These are phyloP conservation scores for Arvicanthis niloticus DNA, from an alignment of 2,113 vertebrate genomes.

Conservation along the genomic window DNA sequence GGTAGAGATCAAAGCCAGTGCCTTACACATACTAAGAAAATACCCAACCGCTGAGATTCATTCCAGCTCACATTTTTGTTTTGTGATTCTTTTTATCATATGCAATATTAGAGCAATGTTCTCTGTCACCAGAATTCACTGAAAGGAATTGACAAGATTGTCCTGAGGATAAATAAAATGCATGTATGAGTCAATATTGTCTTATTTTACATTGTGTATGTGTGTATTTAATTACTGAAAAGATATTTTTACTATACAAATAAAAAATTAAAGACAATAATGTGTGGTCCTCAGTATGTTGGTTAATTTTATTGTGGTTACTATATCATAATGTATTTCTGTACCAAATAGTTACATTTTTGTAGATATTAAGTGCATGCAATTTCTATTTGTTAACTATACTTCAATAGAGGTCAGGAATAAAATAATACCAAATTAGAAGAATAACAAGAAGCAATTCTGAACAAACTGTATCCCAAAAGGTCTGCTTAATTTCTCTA, in stretches of 20 bases:
- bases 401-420: background rate
- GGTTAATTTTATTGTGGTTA: background rate
- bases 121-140: background rate
- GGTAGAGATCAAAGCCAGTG: background rate
- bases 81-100: background rate
- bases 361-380: background rate
- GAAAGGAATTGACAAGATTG: slow-evolving; percentile 7
- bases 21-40: background rate
- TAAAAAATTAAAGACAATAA: background rate
- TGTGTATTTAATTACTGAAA: background rate
- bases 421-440: background rate
- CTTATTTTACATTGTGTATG: background rate
- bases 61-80: background rate
- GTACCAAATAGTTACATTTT: background rate
- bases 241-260: background rate
- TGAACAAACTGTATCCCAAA: background rate
- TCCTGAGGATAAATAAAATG: slow-evolving; percentile 35
- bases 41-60: background rate
- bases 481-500: background rate
- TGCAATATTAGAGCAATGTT: background rate
- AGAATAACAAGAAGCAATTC: background rate
- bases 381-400: background rate
- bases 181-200: background rate
- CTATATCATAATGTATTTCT: background rate
- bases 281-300: background rate